Base-by-base conservation (phyloP, 2,888 invertebrate species). In the Aleiodes leptofemur region DNA sequence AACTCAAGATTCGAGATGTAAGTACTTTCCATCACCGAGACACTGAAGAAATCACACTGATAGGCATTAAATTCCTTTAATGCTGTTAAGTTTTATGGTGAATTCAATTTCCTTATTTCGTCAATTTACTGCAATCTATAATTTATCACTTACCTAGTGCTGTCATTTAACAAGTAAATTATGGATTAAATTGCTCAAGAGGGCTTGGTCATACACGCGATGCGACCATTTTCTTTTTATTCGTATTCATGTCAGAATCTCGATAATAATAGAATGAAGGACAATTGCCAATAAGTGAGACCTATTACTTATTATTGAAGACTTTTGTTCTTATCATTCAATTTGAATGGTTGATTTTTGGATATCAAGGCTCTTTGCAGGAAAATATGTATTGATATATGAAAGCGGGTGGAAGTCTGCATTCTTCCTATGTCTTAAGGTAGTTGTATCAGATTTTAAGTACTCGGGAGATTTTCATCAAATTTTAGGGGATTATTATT, bases 251-350 rank as follows among this genome's bases (percentile, higher is more conserved):
- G 13, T 43, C 48, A 23, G 23, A 64, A 48, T 64, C 34, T 64
- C 43, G 64, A 48, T 64, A 48, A 48, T 64, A 64, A 64, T 34
- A 48, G 16, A 64, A 3, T 13, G 43, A 64, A 64, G 64, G 64
- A 64, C 64, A 43, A 64, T 23, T 43, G 43, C 4, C 16, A 43
- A 64, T 61, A 16, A 14, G 38, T 14, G 16, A 16, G 34, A 64
- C 16, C 61, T 61, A 43, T 14, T 61, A 14, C 53, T 14, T 53
- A 5, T 53, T 53, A 13, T 2, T 23, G 23, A 23, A 23, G 23
- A 23, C 23, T 23, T 23, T 23, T 23, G 23, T 23, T 23, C 23
- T 23, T 23, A 23, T 23, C 23, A 23, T 23, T 23, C 23, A 23
- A 23, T 23, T 1, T 23, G 23, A 23, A 23, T 23, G 23, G 23